These are phyloP conservation scores for Microctonus brassicae DNA, from an alignment of 2,888 invertebrate genomes.

Conservation along the genomic window DNA sequence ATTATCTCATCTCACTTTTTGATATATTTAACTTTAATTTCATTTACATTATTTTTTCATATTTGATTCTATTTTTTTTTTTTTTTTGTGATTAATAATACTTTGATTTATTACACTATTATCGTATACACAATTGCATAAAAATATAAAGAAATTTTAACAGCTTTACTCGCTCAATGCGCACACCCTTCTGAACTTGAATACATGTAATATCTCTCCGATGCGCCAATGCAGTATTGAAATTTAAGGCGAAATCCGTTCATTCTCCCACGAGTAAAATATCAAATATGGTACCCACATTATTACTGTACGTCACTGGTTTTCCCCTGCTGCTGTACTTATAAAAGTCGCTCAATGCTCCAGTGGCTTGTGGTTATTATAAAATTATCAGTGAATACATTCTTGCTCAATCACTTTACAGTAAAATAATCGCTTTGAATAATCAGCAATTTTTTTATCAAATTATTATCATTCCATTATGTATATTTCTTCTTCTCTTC, in stretches of 20 bases:
- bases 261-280: background rate
- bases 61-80: no score
- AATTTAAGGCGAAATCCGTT: background rate
- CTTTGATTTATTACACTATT: background rate
- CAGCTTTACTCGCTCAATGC: constrained; percentile 55
- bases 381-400: no score
- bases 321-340: background rate
- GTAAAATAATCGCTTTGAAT: no score
- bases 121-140: constrained; percentile 12
- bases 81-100: background rate
- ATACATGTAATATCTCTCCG: constrained; percentile 29
- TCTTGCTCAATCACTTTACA: no score
- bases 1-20: no score
- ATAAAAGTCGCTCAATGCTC: background rate
- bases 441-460: no score
- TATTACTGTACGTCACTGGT: background rate
- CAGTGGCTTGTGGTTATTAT: background rate
- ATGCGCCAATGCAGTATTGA: constrained; percentile 51
- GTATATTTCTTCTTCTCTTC: no score
- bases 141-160: constrained; percentile 49
- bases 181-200: constrained; percentile 58
- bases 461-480: no score
- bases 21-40: no score
- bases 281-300: background rate
- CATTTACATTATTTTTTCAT: no score